Evolutionary conservation across 1,140 invertebrate species (phyloP), one percentile per base, ranked within the genome.

Genomic region (Sipha flava): DNA sequence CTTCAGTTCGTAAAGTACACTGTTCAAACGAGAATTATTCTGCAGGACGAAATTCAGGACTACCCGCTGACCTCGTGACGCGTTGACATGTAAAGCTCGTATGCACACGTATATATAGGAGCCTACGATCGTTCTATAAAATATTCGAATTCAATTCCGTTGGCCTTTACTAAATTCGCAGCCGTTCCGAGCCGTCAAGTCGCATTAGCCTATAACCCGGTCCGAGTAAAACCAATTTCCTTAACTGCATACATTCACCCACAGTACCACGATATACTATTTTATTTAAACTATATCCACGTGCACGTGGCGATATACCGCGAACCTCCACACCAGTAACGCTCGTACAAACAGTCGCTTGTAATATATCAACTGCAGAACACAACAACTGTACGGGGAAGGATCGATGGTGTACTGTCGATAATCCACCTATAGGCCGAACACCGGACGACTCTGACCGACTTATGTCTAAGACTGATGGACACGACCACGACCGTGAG

Each of bases 61-160:
- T 9, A 45, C 40, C 23, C 23, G 23, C 0, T 23, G 64, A 10
- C n/a, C 18, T 21, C 0, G 23, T 21, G 10, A 43, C 37, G 4
- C 31, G 26, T 21, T 21, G 12, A 16, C 34, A 40, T 66, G 23
- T 26, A 68, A 68, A 68, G 4, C 62, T 66, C 21, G 26, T n/a
- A 49, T 43, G 14, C 14, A 43, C n/a, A n/a, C n/a, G 1, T 5
- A 66, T 18, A 21, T 18, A 59, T n/a, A 10, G 31, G n/a, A 37
- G n/a, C 7, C n/a, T n/a, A 12, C 16, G 64, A 45, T 23, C 31
- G 21, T 52, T 29, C 18, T 23, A 52, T 34, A 52, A 73, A 52
- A 34, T 34, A 73, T 73, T 73, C 1, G 45, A 52, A 73, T 73
- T 73, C 64, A 34, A 73, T 73, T 49, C 10, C 45, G n/a, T n/a